These are phyloP conservation scores for Mus minutoides DNA, from an alignment of 2,797 vertebrate species.

Conservation along the genomic window DNA sequence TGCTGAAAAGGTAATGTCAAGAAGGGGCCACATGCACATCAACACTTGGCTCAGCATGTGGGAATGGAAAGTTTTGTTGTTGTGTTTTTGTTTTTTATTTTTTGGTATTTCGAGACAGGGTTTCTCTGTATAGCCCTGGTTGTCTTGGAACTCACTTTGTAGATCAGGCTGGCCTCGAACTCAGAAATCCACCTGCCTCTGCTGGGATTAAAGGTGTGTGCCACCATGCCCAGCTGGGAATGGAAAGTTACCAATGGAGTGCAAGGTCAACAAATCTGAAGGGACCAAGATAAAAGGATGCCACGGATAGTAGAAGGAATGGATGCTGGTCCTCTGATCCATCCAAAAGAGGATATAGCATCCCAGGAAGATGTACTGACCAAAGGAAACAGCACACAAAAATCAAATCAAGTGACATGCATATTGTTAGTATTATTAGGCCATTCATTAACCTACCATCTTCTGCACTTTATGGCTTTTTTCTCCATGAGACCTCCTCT, in stretches of 20 bases:
- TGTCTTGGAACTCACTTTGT: too few species aligned
- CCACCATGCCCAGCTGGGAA: too few species aligned
- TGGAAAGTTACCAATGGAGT: neutral
- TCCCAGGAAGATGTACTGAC: neutral
- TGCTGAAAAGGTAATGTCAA: constrained; percentile 15
- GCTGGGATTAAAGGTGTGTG: too few species aligned
- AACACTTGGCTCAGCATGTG: neutral
- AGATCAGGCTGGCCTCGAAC: too few species aligned
- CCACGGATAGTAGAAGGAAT: neutral
- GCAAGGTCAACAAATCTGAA: neutral
- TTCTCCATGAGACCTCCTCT: neutral
- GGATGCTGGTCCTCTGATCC: neutral
- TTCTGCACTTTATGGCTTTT: neutral
- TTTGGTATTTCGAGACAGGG: too few species aligned
- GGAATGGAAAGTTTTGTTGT: neutral
- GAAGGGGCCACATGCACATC: neutral
- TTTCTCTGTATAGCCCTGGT: too few species aligned
- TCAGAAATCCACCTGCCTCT: too few species aligned
- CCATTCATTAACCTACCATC: neutral
- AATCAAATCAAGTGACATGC: neutral
- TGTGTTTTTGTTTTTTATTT: too few species aligned
- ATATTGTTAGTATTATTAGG: neutral
- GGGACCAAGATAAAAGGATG: neutral
- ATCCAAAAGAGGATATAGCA: rapidly evolving
- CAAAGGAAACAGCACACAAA: neutral